Conservation (phyloP, 2,797 vertebrate genomes). For the Silurus lanzhouensis region DNA sequence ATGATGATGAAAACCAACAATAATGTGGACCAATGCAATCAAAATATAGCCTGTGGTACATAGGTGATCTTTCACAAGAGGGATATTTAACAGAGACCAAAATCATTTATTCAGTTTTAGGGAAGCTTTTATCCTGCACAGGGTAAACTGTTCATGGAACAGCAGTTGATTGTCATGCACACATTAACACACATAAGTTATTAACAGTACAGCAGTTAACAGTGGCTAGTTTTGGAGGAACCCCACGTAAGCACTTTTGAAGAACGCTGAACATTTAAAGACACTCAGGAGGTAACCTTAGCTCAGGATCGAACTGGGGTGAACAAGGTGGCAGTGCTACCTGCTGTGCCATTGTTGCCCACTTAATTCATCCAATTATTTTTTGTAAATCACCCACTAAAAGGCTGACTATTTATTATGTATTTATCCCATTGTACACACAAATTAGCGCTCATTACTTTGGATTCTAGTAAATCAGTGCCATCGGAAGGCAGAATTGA, state of each 20-base stretch:
- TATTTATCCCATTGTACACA: neutral
- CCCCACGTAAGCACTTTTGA: neutral
- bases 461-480: neutral
- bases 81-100: neutral
- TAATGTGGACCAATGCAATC: neutral
- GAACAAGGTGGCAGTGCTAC: neutral
- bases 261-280: neutral
- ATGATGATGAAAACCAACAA: neutral
- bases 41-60: neutral
- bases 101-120: neutral
- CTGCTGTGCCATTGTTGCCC: neutral
- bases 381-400: slow-evolving; percentile 1
- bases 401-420: neutral
- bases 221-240: neutral
- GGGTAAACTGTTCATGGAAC: neutral
- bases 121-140: neutral
- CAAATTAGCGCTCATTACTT: neutral
- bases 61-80: neutral
- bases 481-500: neutral
- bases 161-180: neutral
- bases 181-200: neutral
- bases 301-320: neutral
- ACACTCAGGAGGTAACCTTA: neutral
- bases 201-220: neutral
- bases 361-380: neutral